Percentiles rank a stretch among this genome's conserved stretches.
Conservation (phyloP, 2,888 invertebrate species). For the Azorinus chamasolen region DNA sequence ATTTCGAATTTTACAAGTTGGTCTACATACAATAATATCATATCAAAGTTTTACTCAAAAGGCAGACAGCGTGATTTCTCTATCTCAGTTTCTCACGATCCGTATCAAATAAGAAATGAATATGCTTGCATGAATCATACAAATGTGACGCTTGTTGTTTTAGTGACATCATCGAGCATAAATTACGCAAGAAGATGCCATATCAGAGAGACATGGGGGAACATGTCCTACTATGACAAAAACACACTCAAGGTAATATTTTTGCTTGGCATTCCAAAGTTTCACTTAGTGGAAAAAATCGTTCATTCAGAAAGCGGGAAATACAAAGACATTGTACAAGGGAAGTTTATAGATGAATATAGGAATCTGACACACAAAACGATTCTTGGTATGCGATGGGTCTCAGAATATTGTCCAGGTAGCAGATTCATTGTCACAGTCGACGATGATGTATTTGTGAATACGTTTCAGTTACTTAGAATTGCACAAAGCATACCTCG, state of each 20-base stretch:
- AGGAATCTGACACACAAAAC: no score
- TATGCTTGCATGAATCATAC: constrained; percentile 63
- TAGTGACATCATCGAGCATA: constrained; percentile 73
- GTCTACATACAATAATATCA: no score
- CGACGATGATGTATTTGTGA: constrained; percentile 81
- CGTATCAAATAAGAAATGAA: constrained; percentile 74
- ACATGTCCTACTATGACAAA: constrained; percentile 61
- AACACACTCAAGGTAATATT: constrained; percentile 73
- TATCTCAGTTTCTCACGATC: no score
- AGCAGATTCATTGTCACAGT: constrained; percentile 74
- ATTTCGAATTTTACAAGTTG: no score
- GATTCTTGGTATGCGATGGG: constrained; percentile 77
- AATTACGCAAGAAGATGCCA: constrained; percentile 71
- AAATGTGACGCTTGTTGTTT: constrained; percentile 69
- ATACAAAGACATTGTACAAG: no score
- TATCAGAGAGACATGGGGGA: constrained; percentile 79
- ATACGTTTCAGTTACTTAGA: constrained; percentile 74
- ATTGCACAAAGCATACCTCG: constrained; percentile 65
- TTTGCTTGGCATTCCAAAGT: constrained; percentile 68
- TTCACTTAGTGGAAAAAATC: constrained; percentile 61
- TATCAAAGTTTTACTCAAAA: no score
- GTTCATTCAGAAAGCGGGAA: constrained; percentile 74
- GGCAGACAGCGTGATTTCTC: no score
- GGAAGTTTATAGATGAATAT: no score
- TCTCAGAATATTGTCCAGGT: constrained; percentile 72